Base-by-base conservation (phyloP, 2,113 vertebrate genomes). In the Fregata magnificens region DNA sequence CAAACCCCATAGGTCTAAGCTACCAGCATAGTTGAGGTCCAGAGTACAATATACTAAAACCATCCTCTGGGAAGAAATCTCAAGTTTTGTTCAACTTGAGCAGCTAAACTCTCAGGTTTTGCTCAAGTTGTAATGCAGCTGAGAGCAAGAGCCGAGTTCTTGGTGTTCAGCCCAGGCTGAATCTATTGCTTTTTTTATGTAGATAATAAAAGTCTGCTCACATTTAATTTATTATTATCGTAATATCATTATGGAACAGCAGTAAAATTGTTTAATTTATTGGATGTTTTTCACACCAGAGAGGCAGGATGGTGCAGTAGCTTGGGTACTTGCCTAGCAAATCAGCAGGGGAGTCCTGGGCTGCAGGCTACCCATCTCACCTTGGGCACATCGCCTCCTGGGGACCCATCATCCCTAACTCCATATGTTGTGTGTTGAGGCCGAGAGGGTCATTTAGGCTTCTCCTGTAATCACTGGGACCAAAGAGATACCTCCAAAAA, bases 181-280 rank as follows among this genome's bases (percentile, higher is more conserved):
- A 93, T 94, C 93, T 95, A 95, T 91, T 92, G 76, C 83, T 5
- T 32, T 67, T 96, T 96, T 91, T 19, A 95, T 95, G 95, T 31
- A 74, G 78, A 85, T 82, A 65, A 80, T 97, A 97, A 97, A 97
- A 96, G 95, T 62, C 86, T 96, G 94, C 89, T 95, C 87, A 12
- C 78, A 80, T 91, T 82, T 95, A 94, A 96, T 97, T 97, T 96
- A 97, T 97, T 91, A 96, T 96, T 96, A 96, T 97, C 78, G 96
- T 94, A 91, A 97, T 95, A 96, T 96, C 96, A 94, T 96, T 91
- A 96, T 85, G 87, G 96, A 96, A 91, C 93, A 45, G 95, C 53
- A 66, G 50, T 97, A 89, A 96, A 96, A 82, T n/a, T 3, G 70
- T 59, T 86, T 42, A 89, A 91, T 95, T 90, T 95, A 80, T 91